Conservation (phyloP, 1,140 invertebrate species). For the Eulimnadia texana region DNA sequence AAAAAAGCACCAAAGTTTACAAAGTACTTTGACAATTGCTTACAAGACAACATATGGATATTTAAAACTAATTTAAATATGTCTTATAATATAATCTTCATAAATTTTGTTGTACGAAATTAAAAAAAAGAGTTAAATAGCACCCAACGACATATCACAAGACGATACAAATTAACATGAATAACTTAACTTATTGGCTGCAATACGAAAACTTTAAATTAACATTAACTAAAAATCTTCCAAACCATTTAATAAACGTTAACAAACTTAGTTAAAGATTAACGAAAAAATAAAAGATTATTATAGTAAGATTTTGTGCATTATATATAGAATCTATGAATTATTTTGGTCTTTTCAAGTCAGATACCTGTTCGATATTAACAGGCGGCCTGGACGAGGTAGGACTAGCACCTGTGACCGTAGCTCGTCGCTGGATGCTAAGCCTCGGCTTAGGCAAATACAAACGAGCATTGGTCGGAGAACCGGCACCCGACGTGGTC, state of each 20-base stretch:
- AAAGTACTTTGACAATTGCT: neutral
- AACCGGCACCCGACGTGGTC: conserved; percentile 20
- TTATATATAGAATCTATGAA: neutral
- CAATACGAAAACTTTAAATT: no score
- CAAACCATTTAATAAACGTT: no score
- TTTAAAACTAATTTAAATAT: no score
- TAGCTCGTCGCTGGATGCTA: conserved; percentile 62
- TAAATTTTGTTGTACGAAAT: no score
- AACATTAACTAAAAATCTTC: no score
- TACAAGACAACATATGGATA: no score
- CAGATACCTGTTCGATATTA: conserved; percentile 44
- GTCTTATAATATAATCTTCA: no score
- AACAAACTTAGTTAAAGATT: no score
- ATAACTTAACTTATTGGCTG: neutral
- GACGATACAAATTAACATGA: neutral
- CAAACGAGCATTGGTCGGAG: conserved; percentile 35
- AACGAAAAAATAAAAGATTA: no score
- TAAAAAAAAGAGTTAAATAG: neutral
- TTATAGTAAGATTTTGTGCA: neutral
- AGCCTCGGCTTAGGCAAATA: conserved; percentile 59
- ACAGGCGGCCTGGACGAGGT: conserved; percentile 45
- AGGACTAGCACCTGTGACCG: conserved; percentile 70
- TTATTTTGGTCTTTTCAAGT: neutral
- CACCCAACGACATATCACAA: no score
- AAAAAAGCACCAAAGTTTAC: neutral